These are phyloP conservation scores for Monochamus saltuarius DNA, from an alignment of 1,140 invertebrate species.

Conservation along the genomic window DNA sequence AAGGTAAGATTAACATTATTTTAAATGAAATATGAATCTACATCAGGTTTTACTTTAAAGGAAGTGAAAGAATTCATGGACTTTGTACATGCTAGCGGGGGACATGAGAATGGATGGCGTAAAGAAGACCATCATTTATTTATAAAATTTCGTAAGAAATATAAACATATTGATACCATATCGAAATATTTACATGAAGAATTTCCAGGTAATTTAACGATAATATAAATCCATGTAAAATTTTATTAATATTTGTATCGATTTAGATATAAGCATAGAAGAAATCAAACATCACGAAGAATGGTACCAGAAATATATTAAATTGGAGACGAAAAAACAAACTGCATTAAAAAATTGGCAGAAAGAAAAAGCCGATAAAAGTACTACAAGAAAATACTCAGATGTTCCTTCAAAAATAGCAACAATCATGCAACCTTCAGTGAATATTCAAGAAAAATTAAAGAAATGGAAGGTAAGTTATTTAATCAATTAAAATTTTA, in stretches of 20 bases:
- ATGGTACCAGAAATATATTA: slow-evolving; percentile 54
- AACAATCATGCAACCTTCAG: background rate
- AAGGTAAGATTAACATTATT: slow-evolving; percentile 37
- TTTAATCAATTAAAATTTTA: background rate
- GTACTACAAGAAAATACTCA: slow-evolving; percentile 5
- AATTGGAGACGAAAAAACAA: slow-evolving; percentile 52
- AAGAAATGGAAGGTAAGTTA: slow-evolving; percentile 22
- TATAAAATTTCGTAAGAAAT: slow-evolving; percentile 52
- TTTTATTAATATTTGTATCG: slow-evolving; percentile 2
- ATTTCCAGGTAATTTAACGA: slow-evolving; percentile 36
- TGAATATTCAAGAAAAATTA: background rate
- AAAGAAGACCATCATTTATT: slow-evolving; percentile 56
- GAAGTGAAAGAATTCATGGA: slow-evolving; percentile 56
- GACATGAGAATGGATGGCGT: slow-evolving; percentile 56
- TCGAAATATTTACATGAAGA: slow-evolving; percentile 34
- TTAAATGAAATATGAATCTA: slow-evolving; percentile 20
- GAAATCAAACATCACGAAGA: slow-evolving; percentile 50
- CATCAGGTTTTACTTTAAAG: slow-evolving; percentile 35
- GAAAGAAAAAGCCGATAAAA: slow-evolving; percentile 43
- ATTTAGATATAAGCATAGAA: slow-evolving; percentile 46
- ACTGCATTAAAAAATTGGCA: slow-evolving; percentile 54
- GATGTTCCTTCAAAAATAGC: background rate
- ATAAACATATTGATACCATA: slow-evolving; percentile 42
- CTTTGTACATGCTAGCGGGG: slow-evolving; percentile 51
- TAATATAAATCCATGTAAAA: background rate